phyloP scores from a whole-genome alignment of 2,113 vertebrate genomes.

The Lagopus leucura region DNA sequence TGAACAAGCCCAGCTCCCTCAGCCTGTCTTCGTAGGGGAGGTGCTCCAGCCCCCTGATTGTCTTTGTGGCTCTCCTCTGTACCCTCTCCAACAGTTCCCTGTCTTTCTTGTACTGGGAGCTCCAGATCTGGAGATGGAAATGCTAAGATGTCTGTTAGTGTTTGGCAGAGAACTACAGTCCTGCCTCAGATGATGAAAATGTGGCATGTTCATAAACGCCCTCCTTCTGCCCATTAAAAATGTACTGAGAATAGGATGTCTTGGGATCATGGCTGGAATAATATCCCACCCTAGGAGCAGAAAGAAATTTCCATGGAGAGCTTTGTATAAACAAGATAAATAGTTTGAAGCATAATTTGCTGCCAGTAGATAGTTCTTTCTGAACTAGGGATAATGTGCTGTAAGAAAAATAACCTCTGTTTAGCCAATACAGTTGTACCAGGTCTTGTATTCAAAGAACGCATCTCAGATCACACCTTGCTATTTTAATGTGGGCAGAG shows the following conservation, averaged over 20 bases:
- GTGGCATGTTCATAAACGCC: background rate
- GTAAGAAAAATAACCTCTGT: background rate
- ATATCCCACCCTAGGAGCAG: background rate
- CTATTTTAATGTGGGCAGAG: background rate
- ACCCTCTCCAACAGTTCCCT: too few species aligned
- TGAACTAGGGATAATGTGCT: background rate
- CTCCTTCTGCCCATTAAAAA: background rate
- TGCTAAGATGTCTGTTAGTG: background rate
- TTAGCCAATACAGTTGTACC: background rate
- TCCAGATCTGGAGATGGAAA: background rate
- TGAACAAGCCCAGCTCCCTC: too few species aligned
- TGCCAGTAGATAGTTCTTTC: background rate
- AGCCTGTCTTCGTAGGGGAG: too few species aligned
- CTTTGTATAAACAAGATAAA: background rate
- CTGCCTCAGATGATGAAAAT: background rate
- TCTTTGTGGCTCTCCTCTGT: too few species aligned
- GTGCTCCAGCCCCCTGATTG: too few species aligned
- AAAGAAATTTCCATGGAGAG: background rate
- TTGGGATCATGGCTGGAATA: background rate
- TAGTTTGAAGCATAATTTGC: background rate
- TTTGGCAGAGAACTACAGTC: background rate
- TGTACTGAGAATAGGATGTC: background rate
- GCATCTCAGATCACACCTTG: background rate
- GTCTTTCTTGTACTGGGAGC: too few species aligned
- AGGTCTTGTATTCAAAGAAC: background rate